Conservation (phyloP, 1,140 invertebrate genomes). For the Venturia canescens region DNA sequence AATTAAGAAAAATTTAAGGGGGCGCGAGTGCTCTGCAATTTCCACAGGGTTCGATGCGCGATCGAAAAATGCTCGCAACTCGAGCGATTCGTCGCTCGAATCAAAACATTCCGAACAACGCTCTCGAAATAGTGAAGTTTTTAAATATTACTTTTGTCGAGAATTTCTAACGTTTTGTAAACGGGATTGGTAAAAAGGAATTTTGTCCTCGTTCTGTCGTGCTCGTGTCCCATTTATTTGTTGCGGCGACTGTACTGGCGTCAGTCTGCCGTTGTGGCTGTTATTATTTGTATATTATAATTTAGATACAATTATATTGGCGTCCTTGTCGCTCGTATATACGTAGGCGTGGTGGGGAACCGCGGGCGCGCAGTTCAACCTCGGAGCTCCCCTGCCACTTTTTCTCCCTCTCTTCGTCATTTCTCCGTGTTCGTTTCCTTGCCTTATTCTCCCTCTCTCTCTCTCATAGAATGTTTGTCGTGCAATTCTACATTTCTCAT, state of each 20-base stretch:
- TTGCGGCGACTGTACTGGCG: conserved; percentile 72
- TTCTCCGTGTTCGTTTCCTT: neutral
- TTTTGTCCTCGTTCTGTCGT: too few relatives aligned
- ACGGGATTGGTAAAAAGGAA: too few relatives aligned
- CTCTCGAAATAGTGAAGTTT: too few relatives aligned
- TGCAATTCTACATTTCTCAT: neutral
- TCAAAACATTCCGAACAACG: too few relatives aligned
- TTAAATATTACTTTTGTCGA: too few relatives aligned
- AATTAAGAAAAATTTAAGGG: neutral
- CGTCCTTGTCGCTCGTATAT: conserved; percentile 63
- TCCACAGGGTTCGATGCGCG: too few relatives aligned
- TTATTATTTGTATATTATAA: conserved; percentile 79
- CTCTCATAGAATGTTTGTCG: conserved; percentile 48
- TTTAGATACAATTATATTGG: conserved; percentile 77
- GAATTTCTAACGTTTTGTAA: too few relatives aligned
- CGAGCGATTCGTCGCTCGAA: too few relatives aligned
- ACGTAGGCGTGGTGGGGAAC: conserved; percentile 45
- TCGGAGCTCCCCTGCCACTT: conserved; percentile 35
- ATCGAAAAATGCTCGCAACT: too few relatives aligned
- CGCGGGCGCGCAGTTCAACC: conserved; percentile 48
- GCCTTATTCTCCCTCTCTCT: neutral
- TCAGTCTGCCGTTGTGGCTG: conserved; percentile 75
- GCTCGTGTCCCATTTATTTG: conserved; percentile 17
- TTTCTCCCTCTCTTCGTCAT: conserved; percentile 38
- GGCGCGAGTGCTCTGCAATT: too few relatives aligned